These are phyloP conservation scores for Battus philenor DNA, from an alignment of 1,140 invertebrate genomes.

Conservation along the genomic window DNA sequence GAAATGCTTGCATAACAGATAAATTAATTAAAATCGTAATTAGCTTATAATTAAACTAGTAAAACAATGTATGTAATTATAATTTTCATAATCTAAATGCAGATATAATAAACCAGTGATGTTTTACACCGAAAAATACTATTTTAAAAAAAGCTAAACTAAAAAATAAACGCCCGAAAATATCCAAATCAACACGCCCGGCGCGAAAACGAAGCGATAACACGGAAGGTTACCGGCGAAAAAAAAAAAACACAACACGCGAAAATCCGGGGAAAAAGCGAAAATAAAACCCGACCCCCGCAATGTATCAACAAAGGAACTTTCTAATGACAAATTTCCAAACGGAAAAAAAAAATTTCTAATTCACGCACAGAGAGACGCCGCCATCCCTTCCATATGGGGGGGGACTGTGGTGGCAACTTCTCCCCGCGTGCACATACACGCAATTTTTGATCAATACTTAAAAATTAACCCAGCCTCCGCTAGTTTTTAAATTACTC, in stretches of 20 bases:
- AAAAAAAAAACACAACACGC: conserved; percentile 2
- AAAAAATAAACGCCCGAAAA: too few relatives aligned
- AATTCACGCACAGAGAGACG: conserved; percentile 54
- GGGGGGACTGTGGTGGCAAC: conserved; percentile 13
- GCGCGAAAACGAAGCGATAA: not conserved
- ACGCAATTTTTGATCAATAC: conserved; percentile 73
- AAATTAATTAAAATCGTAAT: too few relatives aligned
- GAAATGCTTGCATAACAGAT: too few relatives aligned
- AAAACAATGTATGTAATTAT: too few relatives aligned
- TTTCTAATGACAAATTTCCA: conserved; percentile 62
- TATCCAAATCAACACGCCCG: too few relatives aligned
- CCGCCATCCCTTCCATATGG: not conserved
- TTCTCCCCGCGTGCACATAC: conserved; percentile 27
- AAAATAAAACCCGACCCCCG: conserved; percentile 17
- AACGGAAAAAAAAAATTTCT: conserved; percentile 54
- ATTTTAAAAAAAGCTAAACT: too few relatives aligned
- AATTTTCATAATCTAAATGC: too few relatives aligned
- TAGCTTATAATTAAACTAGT: too few relatives aligned
- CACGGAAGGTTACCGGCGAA: not conserved
- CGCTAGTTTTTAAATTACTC: conserved; percentile 71
- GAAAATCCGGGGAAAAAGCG: conserved; percentile 4
- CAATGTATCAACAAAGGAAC: conserved; percentile 36
- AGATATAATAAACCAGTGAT: too few relatives aligned
- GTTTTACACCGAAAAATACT: too few relatives aligned
- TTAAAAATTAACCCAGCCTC: conserved; percentile 71